Evolutionary conservation across 2,888 invertebrate species (phyloP).

Genomic region (Andrena bicolor): DNA sequence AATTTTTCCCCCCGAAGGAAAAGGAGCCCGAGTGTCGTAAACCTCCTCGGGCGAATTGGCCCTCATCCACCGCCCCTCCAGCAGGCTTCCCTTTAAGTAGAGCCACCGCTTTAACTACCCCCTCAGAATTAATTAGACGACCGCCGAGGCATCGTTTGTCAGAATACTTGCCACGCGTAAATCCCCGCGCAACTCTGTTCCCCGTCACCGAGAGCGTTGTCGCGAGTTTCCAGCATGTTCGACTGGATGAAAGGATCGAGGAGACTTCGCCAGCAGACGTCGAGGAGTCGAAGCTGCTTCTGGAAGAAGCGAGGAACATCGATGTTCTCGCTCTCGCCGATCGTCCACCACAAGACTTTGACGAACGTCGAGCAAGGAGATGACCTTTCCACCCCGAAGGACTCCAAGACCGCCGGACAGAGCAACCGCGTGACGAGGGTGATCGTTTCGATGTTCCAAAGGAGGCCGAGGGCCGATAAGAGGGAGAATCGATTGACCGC

Average conservation of each 20-base stretch:
- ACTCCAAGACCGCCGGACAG: neutral
- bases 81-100: constrained; percentile 12
- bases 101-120: neutral
- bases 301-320: neutral
- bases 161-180: neutral
- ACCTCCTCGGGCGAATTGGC: neutral
- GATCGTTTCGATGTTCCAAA: constrained; percentile 20
- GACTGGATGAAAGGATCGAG: neutral
- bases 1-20: neutral
- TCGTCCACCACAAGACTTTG: neutral
- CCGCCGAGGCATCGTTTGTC: neutral
- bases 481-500: constrained; percentile 10
- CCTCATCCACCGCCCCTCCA: neutral
- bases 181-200: neutral
- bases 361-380: neutral
- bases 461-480: neutral
- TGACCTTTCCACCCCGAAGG: neutral
- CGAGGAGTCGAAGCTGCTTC: neutral
- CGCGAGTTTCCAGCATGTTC: constrained; percentile 22
- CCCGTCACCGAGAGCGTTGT: neutral
- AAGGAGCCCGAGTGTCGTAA: neutral
- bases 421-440: constrained; percentile 5
- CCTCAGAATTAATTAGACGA: constrained; percentile 29
- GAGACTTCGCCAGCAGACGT: neutral
- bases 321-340: neutral